Conservation (phyloP, 2,797 vertebrate species). For the Myotis vivesi region DNA sequence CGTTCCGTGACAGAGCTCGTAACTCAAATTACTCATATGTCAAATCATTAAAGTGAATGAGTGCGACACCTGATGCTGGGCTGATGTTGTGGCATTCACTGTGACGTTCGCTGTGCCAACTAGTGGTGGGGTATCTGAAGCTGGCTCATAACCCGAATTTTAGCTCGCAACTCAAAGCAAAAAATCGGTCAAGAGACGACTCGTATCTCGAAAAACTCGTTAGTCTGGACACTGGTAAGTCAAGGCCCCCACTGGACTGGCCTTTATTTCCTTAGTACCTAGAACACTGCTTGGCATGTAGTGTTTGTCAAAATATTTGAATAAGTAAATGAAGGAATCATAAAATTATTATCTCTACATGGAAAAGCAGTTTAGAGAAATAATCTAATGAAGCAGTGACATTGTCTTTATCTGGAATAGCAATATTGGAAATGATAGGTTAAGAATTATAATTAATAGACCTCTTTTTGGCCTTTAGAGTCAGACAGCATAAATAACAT, state of each 20-base stretch:
- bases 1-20: too few relatives aligned
- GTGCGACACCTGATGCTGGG: too few relatives aligned
- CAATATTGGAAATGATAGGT: neutral
- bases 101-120: too few relatives aligned
- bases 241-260: neutral
- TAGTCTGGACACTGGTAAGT: too few relatives aligned
- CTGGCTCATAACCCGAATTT: too few relatives aligned
- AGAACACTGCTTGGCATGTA: neutral
- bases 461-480: neutral
- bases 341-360: neutral
- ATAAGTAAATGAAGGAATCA: neutral
- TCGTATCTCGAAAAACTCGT: too few relatives aligned
- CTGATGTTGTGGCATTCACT: too few relatives aligned
- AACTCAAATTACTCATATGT: too few relatives aligned
- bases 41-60: too few relatives aligned
- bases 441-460: neutral
- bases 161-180: too few relatives aligned
- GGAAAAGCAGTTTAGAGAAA: slow-evolving; percentile 31
- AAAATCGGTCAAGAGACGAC: too few relatives aligned
- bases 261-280: neutral
- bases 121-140: too few relatives aligned
- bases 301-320: slow-evolving; percentile 17
- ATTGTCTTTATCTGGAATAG: neutral
- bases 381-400: neutral
- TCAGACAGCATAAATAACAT: neutral